Base-by-base conservation (phyloP, 1,140 invertebrate genomes). In the Wasmannia auropunctata region DNA sequence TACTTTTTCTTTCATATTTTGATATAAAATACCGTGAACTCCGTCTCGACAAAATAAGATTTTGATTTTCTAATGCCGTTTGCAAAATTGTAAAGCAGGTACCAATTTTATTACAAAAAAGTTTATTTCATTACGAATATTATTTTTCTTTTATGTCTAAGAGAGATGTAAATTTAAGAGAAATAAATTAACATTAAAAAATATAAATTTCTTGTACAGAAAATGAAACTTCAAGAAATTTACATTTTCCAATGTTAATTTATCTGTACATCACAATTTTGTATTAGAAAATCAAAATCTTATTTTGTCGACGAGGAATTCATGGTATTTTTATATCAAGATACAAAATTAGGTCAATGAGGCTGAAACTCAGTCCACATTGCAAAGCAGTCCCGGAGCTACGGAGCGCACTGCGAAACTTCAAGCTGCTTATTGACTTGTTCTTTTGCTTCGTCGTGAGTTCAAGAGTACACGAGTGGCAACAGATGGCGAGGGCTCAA, bases 351-450 rank as follows among this genome's bases (percentile, higher is more conserved):
- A 58, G 79, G 79, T 83, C 79, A 72, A 83, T 74, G 67, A 54
- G 43, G n/a, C 79, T 49, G 79, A 83, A 83, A 83, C 79, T 74
- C 65, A 56, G 34, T 43, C 14, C 60, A 31, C 58, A 70, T 80
- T 40, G 51, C 37, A 22, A 72, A 56, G 25, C 51, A 40, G n/a
- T 72, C 51, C 7, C 34, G 51, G 46, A 80, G 37, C 67, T 83
- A 72, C 40, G 28, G 74, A 83, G 67, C 28, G 19, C 7, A 16
- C 67, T 72, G 67, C 37, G 40, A 58, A 83, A 83, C 67, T 83
- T 51, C 67, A 83, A 83, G 79, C 79, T 83, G 79, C 79, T 83
- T 83, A 83, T 83, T 83, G 79, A 74, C 79, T 74, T 74, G 79
- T 83, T 83, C 67, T 83, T 60, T 83, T 83, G 67, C 79, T 74